A percentile compares a stretch with the other conserved stretches of the same genome.
Conservation (phyloP, 1,140 invertebrate genomes). For the Aphelenchoides avenae region DNA sequence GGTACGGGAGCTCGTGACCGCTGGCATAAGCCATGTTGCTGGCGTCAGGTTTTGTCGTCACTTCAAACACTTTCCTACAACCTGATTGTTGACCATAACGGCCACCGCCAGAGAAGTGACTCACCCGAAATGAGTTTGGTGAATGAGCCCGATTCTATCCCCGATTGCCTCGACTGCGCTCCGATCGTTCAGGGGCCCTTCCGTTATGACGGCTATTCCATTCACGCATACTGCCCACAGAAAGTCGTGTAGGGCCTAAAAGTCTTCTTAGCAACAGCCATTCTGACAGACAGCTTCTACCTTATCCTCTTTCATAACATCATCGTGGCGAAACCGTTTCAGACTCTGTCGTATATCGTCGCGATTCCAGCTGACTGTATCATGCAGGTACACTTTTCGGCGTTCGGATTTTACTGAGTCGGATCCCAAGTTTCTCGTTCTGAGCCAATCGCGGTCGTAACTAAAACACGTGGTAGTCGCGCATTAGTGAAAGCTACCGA, state of each 20-base stretch:
- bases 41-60: slow-evolving; percentile 47
- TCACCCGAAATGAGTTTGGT: slow-evolving; percentile 54
- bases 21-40: slow-evolving; percentile 54
- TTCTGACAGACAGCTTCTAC: too few species aligned
- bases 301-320: slow-evolving; percentile 44
- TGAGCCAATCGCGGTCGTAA: slow-evolving; percentile 41
- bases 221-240: slow-evolving; percentile 45
- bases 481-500: slow-evolving; percentile 3
- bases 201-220: slow-evolving; percentile 49
- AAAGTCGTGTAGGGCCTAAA: slow-evolving; percentile 49
- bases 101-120: background rate
- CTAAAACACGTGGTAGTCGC: too few species aligned
- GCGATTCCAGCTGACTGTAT: slow-evolving; percentile 36
- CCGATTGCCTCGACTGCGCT: slow-evolving; percentile 45
- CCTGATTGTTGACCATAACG: too few species aligned
- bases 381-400: slow-evolving; percentile 39
- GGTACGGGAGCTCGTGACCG: slow-evolving; percentile 43
- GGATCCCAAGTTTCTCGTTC: slow-evolving; percentile 36
- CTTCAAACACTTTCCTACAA: slow-evolving; percentile 50
- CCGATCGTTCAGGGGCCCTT: slow-evolving; percentile 19
- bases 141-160: slow-evolving; percentile 48
- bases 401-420: slow-evolving; percentile 20
- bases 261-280: too few species aligned
- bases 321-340: slow-evolving; percentile 34
- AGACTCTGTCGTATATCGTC: slow-evolving; percentile 38